These are phyloP conservation scores for Pyrocoelia pectoralis DNA, from an alignment of 2,888 invertebrate species.

Conservation along the genomic window DNA sequence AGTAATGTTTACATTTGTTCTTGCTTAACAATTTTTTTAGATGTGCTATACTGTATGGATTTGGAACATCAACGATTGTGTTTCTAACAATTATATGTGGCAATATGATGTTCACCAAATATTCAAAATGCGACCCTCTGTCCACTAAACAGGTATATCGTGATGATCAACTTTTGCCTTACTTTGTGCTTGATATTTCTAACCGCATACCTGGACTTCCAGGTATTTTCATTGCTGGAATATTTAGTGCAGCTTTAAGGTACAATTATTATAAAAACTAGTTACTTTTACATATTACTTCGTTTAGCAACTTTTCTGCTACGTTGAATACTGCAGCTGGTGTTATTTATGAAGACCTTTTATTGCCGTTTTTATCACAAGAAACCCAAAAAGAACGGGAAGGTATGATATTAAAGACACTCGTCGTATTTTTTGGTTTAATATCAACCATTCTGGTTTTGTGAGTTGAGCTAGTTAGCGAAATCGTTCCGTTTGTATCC, in stretches of 20 bases:
- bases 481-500: constrained; percentile 56
- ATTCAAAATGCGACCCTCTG: constrained; percentile 71
- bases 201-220: constrained; percentile 72
- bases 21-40: not conserved
- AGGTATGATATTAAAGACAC: constrained; percentile 66
- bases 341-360: constrained; percentile 69
- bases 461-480: constrained; percentile 68
- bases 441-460: constrained; percentile 76
- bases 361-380: constrained; percentile 63
- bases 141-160: constrained; percentile 64
- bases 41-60: not conserved
- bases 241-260: constrained; percentile 77
- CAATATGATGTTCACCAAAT: constrained; percentile 69
- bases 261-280: constrained; percentile 43
- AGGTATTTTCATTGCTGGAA: constrained; percentile 77
- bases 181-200: constrained; percentile 75
- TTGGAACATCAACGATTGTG: constrained; percentile 45
- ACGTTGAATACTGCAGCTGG: constrained; percentile 67
- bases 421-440: constrained; percentile 63
- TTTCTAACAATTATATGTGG: constrained; percentile 67
- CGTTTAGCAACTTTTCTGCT: constrained; percentile 54
- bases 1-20: not conserved
- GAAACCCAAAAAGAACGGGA: constrained; percentile 62
- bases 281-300: not conserved
- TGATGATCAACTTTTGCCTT: constrained; percentile 69